A percentile compares a stretch with the other conserved stretches of the same genome.
Conservation (phyloP, 2,113 vertebrate species). For the Pica pica region DNA sequence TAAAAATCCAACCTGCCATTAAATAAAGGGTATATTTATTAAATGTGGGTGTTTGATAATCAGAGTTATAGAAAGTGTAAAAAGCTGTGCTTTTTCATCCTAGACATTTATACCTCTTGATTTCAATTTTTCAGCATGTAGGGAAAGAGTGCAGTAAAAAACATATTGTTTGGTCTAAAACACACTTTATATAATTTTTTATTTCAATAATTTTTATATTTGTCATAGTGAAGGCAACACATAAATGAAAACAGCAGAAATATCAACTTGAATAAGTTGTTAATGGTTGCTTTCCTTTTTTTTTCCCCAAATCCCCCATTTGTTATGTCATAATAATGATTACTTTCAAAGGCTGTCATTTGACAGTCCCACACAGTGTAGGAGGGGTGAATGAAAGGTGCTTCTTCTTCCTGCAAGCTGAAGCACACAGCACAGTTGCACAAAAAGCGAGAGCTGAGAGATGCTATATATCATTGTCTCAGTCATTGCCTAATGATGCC, state of each 20-base stretch:
- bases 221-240: background rate
- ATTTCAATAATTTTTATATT: background rate
- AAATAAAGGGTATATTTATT: constrained; percentile 5
- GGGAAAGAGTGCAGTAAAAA: background rate
- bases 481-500: background rate
- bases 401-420: constrained; percentile 5
- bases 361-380: background rate
- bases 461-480: background rate
- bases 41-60: background rate
- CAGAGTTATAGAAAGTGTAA: constrained; percentile 8
- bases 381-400: background rate
- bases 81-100: constrained; percentile 28
- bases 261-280: background rate
- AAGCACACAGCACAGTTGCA: background rate
- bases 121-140: background rate
- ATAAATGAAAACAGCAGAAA: background rate
- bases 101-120: background rate
- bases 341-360: background rate
- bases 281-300: background rate
- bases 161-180: background rate
- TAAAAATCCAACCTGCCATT: background rate
- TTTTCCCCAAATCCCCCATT: background rate
- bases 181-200: background rate
- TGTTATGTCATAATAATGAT: constrained; percentile 22
- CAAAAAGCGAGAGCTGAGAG: background rate